Conservation (phyloP, 2,113 vertebrate species). For the Psilopogon haemacephalus region DNA sequence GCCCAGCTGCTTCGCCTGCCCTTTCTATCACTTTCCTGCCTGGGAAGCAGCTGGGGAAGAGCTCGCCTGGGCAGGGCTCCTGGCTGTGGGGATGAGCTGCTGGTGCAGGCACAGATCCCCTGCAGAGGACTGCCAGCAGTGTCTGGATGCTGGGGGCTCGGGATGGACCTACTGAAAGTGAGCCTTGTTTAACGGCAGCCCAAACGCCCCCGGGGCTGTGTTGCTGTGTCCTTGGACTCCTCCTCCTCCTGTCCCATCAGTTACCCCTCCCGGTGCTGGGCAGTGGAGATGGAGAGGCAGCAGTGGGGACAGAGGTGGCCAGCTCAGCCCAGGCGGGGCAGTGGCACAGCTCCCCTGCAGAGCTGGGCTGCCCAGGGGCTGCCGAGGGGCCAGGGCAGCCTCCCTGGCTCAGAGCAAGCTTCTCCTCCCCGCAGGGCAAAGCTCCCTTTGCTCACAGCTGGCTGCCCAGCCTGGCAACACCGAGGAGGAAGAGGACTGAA, state of each 20-base stretch:
- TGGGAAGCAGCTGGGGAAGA: not conserved
- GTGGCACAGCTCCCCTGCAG: accelerated
- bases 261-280: not conserved
- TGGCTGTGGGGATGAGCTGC: not conserved
- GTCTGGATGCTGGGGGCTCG: not conserved
- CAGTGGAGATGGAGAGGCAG: not conserved
- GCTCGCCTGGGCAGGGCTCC: accelerated
- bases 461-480: not conserved
- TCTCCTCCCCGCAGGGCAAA: not conserved
- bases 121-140: not conserved
- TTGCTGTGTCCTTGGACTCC: not conserved
- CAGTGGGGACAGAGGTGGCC: not conserved
- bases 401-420: not conserved
- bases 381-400: not conserved
- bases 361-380: not conserved
- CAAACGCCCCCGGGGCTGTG: not conserved
- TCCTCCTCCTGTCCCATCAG: not conserved
- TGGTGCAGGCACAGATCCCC: not conserved
- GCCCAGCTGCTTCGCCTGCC: accelerated
- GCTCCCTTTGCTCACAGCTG: not conserved
- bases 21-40: not conserved
- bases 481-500: not conserved
- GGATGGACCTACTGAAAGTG: not conserved
- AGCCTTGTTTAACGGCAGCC: not conserved
- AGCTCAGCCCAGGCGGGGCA: not conserved